A percentile compares a stretch with the other conserved stretches of the same genome.
phyloP scores from a whole-genome alignment of 2,113 vertebrate species.

The Dasyprocta punctata region DNA sequence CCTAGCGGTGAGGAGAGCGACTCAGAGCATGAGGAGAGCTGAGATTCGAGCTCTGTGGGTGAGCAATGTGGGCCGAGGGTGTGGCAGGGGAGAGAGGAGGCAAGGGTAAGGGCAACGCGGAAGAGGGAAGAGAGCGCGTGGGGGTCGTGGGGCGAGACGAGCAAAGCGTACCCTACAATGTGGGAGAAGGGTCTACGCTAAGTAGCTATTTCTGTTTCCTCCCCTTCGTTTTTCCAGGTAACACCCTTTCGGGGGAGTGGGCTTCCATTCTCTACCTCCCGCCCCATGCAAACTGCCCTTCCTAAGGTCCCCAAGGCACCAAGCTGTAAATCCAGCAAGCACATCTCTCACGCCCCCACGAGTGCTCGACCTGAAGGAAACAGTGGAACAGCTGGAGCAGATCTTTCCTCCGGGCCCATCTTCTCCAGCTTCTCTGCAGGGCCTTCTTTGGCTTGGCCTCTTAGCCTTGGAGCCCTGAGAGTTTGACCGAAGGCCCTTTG shows the following conservation, averaged over 20 bases:
- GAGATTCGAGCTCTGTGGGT: background rate
- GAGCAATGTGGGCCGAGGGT: background rate
- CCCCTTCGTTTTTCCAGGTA: background rate
- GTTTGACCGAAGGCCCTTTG: background rate
- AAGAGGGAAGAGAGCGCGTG: background rate
- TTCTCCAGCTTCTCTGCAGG: background rate
- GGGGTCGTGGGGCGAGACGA: background rate
- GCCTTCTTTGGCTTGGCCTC: background rate
- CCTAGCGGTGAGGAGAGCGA: background rate
- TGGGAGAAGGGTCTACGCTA: accelerated
- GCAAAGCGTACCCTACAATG: background rate
- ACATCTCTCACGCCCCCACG: background rate
- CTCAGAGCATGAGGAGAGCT: background rate
- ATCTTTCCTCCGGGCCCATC: background rate
- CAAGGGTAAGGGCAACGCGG: background rate
- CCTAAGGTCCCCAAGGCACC: background rate
- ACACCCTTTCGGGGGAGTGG: background rate
- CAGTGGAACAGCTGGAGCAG: background rate
- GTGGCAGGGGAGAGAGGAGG: background rate
- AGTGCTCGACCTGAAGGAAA: background rate
- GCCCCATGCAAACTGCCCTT: background rate
- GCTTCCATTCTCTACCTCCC: background rate
- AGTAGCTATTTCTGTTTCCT: background rate
- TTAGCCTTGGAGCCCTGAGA: background rate
- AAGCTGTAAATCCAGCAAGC: background rate